These are phyloP conservation scores for Oncorhynchus gorbuscha DNA, from an alignment of 2,113 vertebrate genomes.

Conservation along the genomic window DNA sequence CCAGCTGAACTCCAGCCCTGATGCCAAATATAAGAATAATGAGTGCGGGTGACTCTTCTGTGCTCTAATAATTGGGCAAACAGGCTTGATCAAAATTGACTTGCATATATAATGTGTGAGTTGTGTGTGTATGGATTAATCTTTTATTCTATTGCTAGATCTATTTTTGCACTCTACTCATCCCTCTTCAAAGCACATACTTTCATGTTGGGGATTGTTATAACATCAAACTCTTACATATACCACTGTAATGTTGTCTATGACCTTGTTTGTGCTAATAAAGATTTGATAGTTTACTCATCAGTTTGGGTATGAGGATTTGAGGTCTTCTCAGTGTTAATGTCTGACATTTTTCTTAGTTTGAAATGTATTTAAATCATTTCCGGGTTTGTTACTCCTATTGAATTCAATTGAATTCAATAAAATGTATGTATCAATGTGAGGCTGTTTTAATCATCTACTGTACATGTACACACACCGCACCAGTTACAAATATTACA, in stretches of 20 bases:
- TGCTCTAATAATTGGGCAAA: conserved; percentile 28
- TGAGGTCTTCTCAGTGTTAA: conserved; percentile 37
- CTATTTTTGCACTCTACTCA: conserved; percentile 72
- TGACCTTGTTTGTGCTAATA: conserved; percentile 8
- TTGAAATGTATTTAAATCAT: conserved; percentile 32
- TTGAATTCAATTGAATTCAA: conserved; percentile 13
- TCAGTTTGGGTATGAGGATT: not conserved
- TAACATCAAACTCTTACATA: conserved; percentile 21
- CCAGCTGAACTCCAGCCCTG: not conserved
- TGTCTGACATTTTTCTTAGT: conserved; percentile 23
- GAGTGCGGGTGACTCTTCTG: conserved; percentile 26
- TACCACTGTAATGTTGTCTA: not conserved
- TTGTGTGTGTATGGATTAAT: conserved; percentile 56
- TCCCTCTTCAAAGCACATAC: conserved; percentile 53
- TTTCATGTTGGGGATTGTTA: conserved; percentile 54
- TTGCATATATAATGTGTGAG: not conserved
- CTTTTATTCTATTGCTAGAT: conserved; percentile 62
- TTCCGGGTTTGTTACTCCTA: conserved; percentile 10
- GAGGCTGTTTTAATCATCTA: not conserved
- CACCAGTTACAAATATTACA: too few species aligned
- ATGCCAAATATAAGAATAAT: not conserved
- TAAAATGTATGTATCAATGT: conserved; percentile 11
- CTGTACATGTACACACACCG: too few species aligned
- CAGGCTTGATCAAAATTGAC: conserved; percentile 60
- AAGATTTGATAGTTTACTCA: conserved; percentile 2